Conservation (phyloP, 64 coral and sea anemone species). For the Montipora sp. region DNA sequence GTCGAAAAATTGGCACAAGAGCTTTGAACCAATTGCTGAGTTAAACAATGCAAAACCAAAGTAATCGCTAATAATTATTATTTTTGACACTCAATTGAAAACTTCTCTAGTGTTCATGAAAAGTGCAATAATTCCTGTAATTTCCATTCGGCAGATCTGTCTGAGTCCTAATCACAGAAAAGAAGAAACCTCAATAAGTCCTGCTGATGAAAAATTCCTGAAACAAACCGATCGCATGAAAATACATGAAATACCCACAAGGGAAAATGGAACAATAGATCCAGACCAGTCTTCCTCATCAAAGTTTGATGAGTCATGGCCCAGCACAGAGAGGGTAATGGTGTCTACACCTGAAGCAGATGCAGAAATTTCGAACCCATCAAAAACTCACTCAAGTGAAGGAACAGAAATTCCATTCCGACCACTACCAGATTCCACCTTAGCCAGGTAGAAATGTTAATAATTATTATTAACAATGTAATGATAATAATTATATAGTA, state of each 20-base stretch:
- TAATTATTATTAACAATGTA: too few relatives aligned
- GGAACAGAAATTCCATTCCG: not conserved
- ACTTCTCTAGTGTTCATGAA: too few relatives aligned
- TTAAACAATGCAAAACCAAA: too few relatives aligned
- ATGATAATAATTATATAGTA: too few relatives aligned
- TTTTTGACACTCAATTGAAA: too few relatives aligned
- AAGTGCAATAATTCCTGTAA: not conserved
- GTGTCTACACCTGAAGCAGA: conserved; percentile 81
- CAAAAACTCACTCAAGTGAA: conserved; percentile 30
- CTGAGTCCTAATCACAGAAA: conserved; percentile 53
- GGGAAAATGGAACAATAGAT: conserved; percentile 79
- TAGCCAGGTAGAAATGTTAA: conserved; percentile 16
- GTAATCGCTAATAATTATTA: too few relatives aligned
- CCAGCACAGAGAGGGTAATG: conserved; percentile 72
- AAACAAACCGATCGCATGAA: conserved; percentile 55
- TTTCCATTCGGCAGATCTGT: conserved; percentile 31
- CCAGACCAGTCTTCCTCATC: conserved; percentile 78
- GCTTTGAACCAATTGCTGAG: too few relatives aligned
- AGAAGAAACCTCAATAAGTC: conserved; percentile 58
- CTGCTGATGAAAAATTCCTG: conserved; percentile 79
- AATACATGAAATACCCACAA: conserved; percentile 88
- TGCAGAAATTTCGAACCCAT: conserved; percentile 40
- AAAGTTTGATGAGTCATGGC: conserved; percentile 93
- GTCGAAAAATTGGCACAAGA: too few relatives aligned
- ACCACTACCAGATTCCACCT: conserved; percentile 67